Evolutionary conservation across 2,797 vertebrate species (phyloP).

Genomic region (Geotrypetes seraphini): DNA sequence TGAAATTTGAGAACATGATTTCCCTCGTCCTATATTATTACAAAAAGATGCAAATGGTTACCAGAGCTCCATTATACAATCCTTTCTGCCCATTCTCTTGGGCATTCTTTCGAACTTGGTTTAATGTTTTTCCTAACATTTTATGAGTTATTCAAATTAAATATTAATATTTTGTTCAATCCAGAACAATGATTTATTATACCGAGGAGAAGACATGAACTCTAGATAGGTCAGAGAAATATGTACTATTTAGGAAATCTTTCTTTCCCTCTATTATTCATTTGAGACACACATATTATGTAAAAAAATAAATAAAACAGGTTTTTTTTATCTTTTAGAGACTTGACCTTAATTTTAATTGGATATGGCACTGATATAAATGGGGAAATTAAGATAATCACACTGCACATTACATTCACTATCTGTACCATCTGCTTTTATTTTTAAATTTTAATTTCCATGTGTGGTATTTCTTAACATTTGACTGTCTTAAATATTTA

Average conservation of each 20-base stretch:
- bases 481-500: not conserved
- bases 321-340: too few species aligned
- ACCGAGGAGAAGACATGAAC: constrained; percentile 18
- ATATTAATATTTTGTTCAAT: constrained; percentile 50
- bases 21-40: constrained; percentile 43
- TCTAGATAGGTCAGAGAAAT: too few species aligned
- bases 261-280: too few species aligned
- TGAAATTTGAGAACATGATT: constrained; percentile 17
- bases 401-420: too few species aligned
- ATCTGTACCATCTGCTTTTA: not conserved
- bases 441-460: constrained; percentile 1
- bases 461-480: not conserved
- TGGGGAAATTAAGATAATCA: too few species aligned
- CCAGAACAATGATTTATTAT: constrained; percentile 42
- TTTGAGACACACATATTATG: too few species aligned
- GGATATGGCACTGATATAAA: not conserved
- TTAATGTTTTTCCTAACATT: constrained; percentile 48
- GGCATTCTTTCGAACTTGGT: constrained; percentile 33
- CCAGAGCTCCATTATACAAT: constrained; percentile 27
- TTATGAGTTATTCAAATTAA: constrained; percentile 51
- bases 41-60: constrained; percentile 44
- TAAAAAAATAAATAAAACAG: constrained; percentile 6
- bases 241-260: too few species aligned
- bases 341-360: constrained; percentile 11
- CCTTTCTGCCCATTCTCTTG: constrained; percentile 37